Evolutionary conservation across 2,113 vertebrate genomes (phyloP).

Genomic region (Halichoeres trimaculatus): DNA sequence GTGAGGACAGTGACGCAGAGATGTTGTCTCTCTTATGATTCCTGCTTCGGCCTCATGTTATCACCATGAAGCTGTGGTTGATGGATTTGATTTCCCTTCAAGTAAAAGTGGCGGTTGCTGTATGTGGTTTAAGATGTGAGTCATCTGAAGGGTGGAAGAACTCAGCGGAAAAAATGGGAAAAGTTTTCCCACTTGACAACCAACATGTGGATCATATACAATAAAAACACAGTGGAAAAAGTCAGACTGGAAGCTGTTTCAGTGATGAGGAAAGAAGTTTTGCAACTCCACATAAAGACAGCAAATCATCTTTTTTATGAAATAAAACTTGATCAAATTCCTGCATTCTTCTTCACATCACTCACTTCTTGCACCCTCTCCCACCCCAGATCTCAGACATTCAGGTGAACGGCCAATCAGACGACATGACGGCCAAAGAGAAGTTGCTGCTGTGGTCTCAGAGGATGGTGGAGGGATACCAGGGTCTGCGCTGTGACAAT

Average conservation of each 20-base stretch:
- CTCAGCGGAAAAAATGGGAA: conserved; percentile 19
- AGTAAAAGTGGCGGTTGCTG: conserved; percentile 20
- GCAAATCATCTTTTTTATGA: too few relatives aligned
- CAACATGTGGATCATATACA: conserved; percentile 6
- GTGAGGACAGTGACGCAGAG: conserved; percentile 16
- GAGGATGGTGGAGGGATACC: conserved; percentile 94
- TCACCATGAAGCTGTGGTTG: neutral
- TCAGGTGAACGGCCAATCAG: conserved; percentile 96
- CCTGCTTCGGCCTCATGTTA: neutral
- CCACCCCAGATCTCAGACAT: conserved; percentile 93
- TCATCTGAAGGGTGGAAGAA: conserved; percentile 56
- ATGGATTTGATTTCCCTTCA: conserved; percentile 14
- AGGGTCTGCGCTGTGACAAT: conserved; percentile 94
- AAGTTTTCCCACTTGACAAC: conserved; percentile 1
- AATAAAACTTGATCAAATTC: too few relatives aligned
- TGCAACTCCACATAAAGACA: too few relatives aligned
- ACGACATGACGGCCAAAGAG: conserved; percentile 98
- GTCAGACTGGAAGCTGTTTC: too few relatives aligned
- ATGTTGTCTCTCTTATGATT: neutral
- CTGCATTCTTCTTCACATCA: too few relatives aligned
- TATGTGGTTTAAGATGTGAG: conserved; percentile 39
- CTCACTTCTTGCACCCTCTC: neutral
- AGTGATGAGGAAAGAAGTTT: neutral
- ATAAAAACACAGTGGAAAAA: neutral
- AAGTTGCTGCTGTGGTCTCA: conserved; percentile 97